Evolutionary conservation across 35 echinoderm and acorn worm genomes (phyloP), one percentile per base, ranked within the genome.

Genomic region (Holothuria glaberrima): DNA sequence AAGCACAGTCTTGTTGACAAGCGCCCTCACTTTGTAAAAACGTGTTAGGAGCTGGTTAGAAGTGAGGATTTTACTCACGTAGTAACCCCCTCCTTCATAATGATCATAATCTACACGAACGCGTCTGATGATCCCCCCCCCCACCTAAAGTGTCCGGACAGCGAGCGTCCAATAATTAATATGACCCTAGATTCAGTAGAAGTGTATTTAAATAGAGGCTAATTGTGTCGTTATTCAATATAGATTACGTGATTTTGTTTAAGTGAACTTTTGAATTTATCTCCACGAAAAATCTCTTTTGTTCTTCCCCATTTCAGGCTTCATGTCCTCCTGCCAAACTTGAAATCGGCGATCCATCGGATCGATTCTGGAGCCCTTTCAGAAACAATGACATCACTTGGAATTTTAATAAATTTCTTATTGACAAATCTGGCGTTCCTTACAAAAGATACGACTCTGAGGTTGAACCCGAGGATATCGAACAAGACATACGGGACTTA

Each of bases 351-450:
- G 92, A 94, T 44, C 86, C 90, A 58, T 18, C 46, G 4, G 35
- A 65, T 58, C 81, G 91, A 0, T 97, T 90, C 64, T 97, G 95
- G 95, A 79, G 66, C 25, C 95, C 95, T 21, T 90, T 97, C 20
- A 86, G 31, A 46, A 85, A 41, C 59, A 77, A 71, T 24, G 95
- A 97, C 80, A 82, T 97, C 89, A 97, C 95, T 17, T 97, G 95
- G 95, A 97, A 97, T 71, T 97, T 97, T 56, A 91, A 94, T 68
- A 97, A 97, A 70, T 97, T 97, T 61, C 90, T 97, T 7, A 84
- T 97, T 35, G 78, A 92, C 69, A 18, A 31, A 25, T 28, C 89
- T 20, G 95, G 95, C 36, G 59, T 92, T 41, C 95, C 95, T 19
- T 92, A 86, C 80, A 97, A 97, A 80, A 66, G 91, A 27, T 97